Conservation (phyloP, 1,140 invertebrate genomes). For the Gryllus bimaculatus region DNA sequence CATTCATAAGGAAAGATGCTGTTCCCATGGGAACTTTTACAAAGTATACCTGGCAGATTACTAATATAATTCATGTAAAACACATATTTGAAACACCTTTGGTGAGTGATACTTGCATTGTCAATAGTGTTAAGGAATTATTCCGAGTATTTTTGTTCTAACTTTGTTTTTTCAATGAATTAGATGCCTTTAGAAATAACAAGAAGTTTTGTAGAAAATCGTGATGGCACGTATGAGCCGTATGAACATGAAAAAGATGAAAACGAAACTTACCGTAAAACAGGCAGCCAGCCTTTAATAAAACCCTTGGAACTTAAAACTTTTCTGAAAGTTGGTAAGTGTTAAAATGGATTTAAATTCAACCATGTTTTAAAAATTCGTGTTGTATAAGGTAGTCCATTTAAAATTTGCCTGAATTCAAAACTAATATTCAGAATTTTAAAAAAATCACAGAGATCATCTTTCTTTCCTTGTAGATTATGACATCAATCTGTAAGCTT, state of each 20-base stretch:
- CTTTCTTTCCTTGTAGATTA: no score
- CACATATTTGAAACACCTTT: conserved; percentile 64
- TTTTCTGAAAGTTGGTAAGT: conserved; percentile 60
- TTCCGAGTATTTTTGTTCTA: not conserved
- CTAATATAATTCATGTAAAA: conserved; percentile 61
- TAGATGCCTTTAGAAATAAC: conserved; percentile 54
- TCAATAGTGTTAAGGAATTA: not conserved
- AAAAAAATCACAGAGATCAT: no score
- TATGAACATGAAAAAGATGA: conserved; percentile 46
- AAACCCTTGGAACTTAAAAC: conserved; percentile 58
- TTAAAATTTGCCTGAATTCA: not conserved
- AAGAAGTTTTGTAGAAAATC: conserved; percentile 55
- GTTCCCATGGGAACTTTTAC: conserved; percentile 60
- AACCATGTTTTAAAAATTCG: not conserved
- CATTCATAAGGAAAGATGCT: conserved; percentile 49
- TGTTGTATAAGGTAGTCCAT: not conserved
- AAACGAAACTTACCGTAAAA: conserved; percentile 41
- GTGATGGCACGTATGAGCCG: conserved; percentile 53
- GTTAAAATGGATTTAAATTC: not conserved
- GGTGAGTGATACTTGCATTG: conserved; percentile 34
- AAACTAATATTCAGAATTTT: no score
- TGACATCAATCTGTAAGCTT: no score
- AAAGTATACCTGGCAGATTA: conserved; percentile 66
- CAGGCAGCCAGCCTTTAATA: conserved; percentile 43
- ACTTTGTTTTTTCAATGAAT: conserved; percentile 14